Evolutionary conservation across 2,797 vertebrate genomes (phyloP), one percentile per base, ranked within the genome.

Genomic region (Neostethus bicornis): DNA sequence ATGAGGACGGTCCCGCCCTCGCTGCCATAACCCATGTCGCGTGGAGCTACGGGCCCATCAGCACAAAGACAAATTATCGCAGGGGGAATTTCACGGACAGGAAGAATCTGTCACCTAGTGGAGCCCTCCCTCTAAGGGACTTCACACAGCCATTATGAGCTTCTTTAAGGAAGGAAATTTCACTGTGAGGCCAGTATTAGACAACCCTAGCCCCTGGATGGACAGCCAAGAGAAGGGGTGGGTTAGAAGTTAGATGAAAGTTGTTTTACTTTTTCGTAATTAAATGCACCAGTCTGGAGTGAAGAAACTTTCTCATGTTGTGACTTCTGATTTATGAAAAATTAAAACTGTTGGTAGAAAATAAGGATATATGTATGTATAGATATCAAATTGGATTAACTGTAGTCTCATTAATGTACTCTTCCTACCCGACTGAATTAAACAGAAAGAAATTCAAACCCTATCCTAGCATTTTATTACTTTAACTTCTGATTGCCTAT

Each of bases 61-160:
- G 90, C 93, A 91, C 92, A 95, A 94, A 95, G 94, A 96, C 92
- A 97, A 96, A 97, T 94, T 93, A 92, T 90, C 88, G 88, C 80
- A 84, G 74, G 90, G 90, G 89, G 79, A 80, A 85, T 93, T 95
- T 93, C 84, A 91, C 73, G 81, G 92, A 90, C 88, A 89, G 88
- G 88, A 88, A 86, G 91, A 89, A 93, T 91, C 87, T 91, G 86
- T 94, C 93, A 93, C 92, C 86, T 87, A 90, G 77, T 89, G 86
- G 91, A 93, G 83, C 83, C 79, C 81, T 72, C 81, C 81, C 88
- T 87, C 82, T 87, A 73, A 79, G 81, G 83, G 85, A 87, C 87
- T 89, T 88, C 89, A 86, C 80, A 88, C 75, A 72, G 81, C 79
- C 85, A 90, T 90, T 90, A 90, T 90, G 86, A 88, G 79, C 85